Conservation (phyloP, 2,797 vertebrate species). For the Hippocampus kuda region DNA sequence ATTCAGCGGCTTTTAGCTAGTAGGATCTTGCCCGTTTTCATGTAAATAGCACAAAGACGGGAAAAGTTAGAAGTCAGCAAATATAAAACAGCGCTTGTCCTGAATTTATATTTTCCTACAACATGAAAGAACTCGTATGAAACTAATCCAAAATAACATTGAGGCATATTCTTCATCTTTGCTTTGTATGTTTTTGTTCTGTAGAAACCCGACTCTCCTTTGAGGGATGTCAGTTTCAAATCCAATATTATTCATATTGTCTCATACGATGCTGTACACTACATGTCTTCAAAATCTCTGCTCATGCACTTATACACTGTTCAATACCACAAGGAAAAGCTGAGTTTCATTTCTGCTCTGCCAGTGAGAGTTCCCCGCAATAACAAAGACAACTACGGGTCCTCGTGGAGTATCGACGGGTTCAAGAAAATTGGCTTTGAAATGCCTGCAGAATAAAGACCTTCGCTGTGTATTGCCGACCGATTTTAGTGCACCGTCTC, state of each 20-base stretch:
- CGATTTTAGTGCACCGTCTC: background rate
- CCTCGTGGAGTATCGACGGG: background rate
- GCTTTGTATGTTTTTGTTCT: background rate
- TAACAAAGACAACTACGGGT: background rate
- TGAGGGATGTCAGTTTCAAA: background rate
- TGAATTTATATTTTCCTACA: background rate
- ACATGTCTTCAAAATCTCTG: background rate
- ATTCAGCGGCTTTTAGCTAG: background rate
- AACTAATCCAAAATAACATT: background rate
- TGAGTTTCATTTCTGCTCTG: background rate
- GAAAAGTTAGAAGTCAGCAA: background rate
- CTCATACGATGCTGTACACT: background rate
- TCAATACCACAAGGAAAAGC: background rate
- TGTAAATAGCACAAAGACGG: background rate
- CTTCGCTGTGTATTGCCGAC: slow-evolving; percentile 5
- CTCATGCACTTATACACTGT: background rate
- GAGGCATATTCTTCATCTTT: background rate
- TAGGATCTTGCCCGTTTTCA: background rate
- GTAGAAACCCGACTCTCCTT: background rate
- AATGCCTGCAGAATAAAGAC: background rate
- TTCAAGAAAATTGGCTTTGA: background rate
- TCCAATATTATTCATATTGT: background rate
- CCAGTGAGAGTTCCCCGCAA: background rate
- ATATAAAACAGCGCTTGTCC: background rate
- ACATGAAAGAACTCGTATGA: too few species aligned